Percentiles rank a stretch among this genome's conserved stretches.
These are phyloP conservation scores for Leptinotarsa lineolata DNA, from an alignment of 1,140 invertebrate species.

Conservation along the genomic window DNA sequence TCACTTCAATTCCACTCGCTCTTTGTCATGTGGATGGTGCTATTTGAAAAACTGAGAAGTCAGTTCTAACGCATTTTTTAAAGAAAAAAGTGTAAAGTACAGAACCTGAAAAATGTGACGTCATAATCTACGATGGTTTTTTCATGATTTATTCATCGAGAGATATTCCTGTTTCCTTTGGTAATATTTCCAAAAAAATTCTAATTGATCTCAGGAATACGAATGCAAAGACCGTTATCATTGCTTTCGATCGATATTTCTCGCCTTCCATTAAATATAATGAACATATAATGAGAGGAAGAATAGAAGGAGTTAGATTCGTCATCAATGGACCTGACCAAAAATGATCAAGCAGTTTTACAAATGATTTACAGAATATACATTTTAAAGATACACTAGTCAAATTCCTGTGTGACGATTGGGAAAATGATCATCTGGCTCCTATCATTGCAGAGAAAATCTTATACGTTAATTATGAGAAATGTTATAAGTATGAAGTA, in stretches of 20 bases:
- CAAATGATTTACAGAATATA: conserved; percentile 22
- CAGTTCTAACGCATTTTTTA: not conserved
- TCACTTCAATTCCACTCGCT: not conserved
- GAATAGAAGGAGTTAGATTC: not conserved
- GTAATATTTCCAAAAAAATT: not conserved
- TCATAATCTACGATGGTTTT: not conserved
- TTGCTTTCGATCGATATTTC: no score
- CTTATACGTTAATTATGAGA: conserved; percentile 32
- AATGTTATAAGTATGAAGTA: not conserved
- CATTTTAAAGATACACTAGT: conserved; percentile 25
- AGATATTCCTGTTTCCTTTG: not conserved
- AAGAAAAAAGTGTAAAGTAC: not conserved
- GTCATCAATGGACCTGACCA: conserved; percentile 12
- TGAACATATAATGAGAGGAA: not conserved
- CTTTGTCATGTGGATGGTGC: not conserved
- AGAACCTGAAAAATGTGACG: not conserved
- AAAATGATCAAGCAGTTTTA: conserved; percentile 14
- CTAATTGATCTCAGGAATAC: no score
- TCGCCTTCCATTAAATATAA: no score
- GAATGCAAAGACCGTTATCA: no score
- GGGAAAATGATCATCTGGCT: conserved; percentile 29
- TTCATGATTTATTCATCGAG: not conserved
- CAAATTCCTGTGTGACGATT: conserved; percentile 23
- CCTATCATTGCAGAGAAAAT: conserved; percentile 41
- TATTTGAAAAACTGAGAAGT: not conserved